A percentile compares a stretch with the other conserved stretches of the same genome.
Conservation (phyloP, 2,797 vertebrate species). For the Enteromius paludinosus region DNA sequence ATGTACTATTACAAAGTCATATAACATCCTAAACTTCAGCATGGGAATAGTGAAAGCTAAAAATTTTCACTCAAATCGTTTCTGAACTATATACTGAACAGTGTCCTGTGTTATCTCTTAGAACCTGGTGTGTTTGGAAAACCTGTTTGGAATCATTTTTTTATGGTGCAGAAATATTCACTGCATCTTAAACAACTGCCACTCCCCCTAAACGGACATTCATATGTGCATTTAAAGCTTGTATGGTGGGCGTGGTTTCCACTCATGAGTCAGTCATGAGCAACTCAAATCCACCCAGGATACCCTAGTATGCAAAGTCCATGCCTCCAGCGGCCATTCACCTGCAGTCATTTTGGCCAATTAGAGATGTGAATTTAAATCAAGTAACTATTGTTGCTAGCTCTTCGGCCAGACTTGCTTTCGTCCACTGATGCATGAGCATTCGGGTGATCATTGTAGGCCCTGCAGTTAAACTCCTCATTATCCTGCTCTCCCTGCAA, state of each 20-base stretch:
- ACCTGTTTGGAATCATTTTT: neutral
- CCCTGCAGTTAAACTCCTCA: slow-evolving; percentile 43
- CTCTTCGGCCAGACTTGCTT: neutral
- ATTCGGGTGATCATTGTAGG: slow-evolving; percentile 45
- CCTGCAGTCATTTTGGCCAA: slow-evolving; percentile 13
- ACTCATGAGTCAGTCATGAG: slow-evolving; percentile 39
- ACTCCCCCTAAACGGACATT: neutral
- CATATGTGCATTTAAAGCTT: neutral
- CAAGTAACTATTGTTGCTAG: neutral
- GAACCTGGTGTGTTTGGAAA: neutral
- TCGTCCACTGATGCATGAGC: slow-evolving; percentile 33
- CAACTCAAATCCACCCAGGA: slow-evolving; percentile 41
- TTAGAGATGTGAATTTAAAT: neutral
- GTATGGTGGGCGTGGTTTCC: slow-evolving; percentile 46
- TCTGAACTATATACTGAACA: neutral
- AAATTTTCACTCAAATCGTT: neutral
- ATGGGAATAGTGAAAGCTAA: slow-evolving; percentile 13
- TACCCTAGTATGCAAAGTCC: slow-evolving; percentile 52
- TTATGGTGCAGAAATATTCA: neutral
- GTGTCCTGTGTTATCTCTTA: neutral
- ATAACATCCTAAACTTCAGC: slow-evolving; percentile 44
- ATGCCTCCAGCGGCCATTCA: slow-evolving; percentile 16
- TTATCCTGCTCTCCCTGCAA: slow-evolving; percentile 27
- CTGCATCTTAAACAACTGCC: neutral
- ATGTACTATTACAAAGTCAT: slow-evolving; percentile 45